Conservation (phyloP, 2,888 invertebrate species). For the Lycaena phlaeas region DNA sequence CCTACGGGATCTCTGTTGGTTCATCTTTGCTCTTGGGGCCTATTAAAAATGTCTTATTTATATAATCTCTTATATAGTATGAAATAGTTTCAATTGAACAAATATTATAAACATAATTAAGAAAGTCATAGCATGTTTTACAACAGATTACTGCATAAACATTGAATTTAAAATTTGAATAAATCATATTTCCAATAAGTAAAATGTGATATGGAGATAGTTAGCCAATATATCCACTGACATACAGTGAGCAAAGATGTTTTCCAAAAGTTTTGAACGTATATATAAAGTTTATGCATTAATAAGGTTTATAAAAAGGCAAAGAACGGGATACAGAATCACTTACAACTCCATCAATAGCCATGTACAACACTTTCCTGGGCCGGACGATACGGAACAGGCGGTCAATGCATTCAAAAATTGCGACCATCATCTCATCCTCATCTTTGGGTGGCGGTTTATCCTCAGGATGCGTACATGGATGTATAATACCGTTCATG, state of each 20-base stretch:
- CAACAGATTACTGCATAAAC: too few relatives aligned
- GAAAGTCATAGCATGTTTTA: too few relatives aligned
- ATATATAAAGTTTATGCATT: too few relatives aligned
- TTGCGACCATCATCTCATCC: slow-evolving; percentile 99
- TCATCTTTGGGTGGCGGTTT: slow-evolving; percentile 97
- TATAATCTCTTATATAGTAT: too few relatives aligned
- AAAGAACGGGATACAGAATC: background rate
- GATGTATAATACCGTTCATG: slow-evolving; percentile 99
- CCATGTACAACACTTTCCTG: slow-evolving; percentile 96
- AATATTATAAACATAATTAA: too few relatives aligned
- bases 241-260: too few relatives aligned
- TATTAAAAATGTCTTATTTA: slow-evolving; percentile 30
- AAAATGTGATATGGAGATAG: too few relatives aligned
- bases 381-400: slow-evolving; percentile 94
- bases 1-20: slow-evolving; percentile 96
- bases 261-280: too few relatives aligned
- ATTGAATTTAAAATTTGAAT: too few relatives aligned
- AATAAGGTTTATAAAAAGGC: too few relatives aligned
- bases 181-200: too few relatives aligned
- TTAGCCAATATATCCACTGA: too few relatives aligned
- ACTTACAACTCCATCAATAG: slow-evolving; percentile 96
- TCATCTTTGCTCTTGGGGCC: slow-evolving; percentile 99
- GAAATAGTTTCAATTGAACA: background rate
- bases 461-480: slow-evolving; percentile 99
- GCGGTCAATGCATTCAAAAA: slow-evolving; percentile 98